Evolutionary conservation across 53 echinoderm and acorn worm species (phyloP).

Genomic region (Actinopyga echinites): DNA sequence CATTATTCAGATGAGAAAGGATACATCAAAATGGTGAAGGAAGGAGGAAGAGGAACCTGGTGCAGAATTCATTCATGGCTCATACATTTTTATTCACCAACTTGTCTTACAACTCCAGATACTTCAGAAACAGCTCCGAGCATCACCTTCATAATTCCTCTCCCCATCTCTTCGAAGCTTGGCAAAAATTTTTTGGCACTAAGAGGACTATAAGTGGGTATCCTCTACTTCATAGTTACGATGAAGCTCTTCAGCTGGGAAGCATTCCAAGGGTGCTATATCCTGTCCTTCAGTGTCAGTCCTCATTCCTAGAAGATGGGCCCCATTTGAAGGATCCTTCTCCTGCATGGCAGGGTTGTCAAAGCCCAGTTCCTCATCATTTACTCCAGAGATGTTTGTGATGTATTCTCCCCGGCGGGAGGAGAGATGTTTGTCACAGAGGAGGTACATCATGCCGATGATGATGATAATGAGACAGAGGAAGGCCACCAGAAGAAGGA

Average conservation of each 20-base stretch:
- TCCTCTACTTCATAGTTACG: constrained; percentile 89
- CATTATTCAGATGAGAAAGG: no score
- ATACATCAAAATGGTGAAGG: no score
- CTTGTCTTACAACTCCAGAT: no score
- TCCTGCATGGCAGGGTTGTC: constrained; percentile 88
- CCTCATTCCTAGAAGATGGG: constrained; percentile 63
- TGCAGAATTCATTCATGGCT: no score
- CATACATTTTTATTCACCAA: no score
- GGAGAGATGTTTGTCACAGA: constrained; percentile 67
- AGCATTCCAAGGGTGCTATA: constrained; percentile 78
- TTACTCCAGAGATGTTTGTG: constrained; percentile 57
- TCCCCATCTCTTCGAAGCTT: background rate
- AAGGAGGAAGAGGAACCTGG: no score
- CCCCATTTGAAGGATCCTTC: constrained; percentile 63
- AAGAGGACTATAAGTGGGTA: constrained; percentile 71
- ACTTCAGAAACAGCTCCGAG: no score
- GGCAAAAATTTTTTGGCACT: background rate
- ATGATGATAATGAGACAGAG: constrained; percentile 81
- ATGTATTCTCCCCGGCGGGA: constrained; percentile 80
- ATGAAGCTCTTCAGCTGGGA: constrained; percentile 72
- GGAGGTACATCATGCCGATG: constrained; percentile 82
- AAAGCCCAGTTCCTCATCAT: constrained; percentile 69
- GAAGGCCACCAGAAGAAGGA: constrained; percentile 70
- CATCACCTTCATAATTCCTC: background rate
- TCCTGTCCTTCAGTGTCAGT: constrained; percentile 58